These are phyloP conservation scores for Hecatera dysodea DNA, from an alignment of 2,888 invertebrate genomes.

Conservation along the genomic window DNA sequence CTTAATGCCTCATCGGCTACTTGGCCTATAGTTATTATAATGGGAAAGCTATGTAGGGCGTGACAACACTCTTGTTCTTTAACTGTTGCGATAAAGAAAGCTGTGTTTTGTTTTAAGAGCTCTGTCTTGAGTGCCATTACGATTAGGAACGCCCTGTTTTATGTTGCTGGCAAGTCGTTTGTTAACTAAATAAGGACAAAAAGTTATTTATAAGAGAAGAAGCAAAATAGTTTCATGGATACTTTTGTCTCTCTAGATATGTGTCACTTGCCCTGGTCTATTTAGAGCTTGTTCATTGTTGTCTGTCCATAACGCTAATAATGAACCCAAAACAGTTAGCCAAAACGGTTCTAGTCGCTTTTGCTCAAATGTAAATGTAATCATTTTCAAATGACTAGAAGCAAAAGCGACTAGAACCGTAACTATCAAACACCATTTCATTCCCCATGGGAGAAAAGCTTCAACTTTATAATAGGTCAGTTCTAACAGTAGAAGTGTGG, in stretches of 20 bases:
- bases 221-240: background rate
- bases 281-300: too few species aligned
- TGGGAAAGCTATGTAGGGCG: conserved; percentile 56
- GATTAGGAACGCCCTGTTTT: conserved; percentile 31
- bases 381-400: background rate
- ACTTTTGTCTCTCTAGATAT: background rate
- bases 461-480: conserved; percentile 23
- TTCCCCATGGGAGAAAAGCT: conserved; percentile 8
- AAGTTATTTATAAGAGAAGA: background rate
- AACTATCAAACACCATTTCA: background rate
- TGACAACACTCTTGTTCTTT: conserved; percentile 47
- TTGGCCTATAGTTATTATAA: conserved; percentile 56
- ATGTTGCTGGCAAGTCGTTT: conserved; percentile 31
- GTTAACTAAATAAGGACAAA: conserved; percentile 14
- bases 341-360: too few species aligned
- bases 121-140: conserved; percentile 39
- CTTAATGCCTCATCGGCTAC: conserved; percentile 52
- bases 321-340: background rate
- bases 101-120: conserved; percentile 50
- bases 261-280: too few species aligned
- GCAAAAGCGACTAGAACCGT: background rate
- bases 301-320: background rate
- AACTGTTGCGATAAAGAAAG: conserved; percentile 50
- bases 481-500: conserved; percentile 23
- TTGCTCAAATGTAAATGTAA: too few species aligned